phyloP scores from a whole-genome alignment of 2,113 vertebrate genomes.

The Phasianus colchicus region DNA sequence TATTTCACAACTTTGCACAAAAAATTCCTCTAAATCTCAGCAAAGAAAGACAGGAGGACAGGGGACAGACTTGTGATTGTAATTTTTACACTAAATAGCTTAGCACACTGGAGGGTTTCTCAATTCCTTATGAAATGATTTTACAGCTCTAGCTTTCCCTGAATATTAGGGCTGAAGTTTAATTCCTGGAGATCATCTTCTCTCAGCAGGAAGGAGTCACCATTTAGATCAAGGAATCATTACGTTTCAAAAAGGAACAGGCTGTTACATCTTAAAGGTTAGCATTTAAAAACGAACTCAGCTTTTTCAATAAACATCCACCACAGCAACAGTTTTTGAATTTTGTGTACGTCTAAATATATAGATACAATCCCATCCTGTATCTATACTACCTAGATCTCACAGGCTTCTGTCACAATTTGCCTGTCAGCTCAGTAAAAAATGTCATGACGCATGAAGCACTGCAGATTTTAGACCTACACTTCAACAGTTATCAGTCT shows the following conservation, averaged over 20 bases:
- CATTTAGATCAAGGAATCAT: background rate
- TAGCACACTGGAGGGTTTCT: fast-evolving
- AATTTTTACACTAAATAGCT: background rate
- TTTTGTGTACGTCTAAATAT: background rate
- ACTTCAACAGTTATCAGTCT: slow-evolving; percentile 58
- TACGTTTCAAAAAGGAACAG: background rate
- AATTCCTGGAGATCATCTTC: background rate
- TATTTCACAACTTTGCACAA: background rate
- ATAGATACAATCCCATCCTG: background rate
- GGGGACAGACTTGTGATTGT: background rate
- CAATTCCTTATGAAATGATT: background rate
- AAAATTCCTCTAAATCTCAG: background rate
- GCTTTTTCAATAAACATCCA: background rate
- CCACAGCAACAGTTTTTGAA: background rate
- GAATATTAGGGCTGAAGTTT: background rate
- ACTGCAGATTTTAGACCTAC: slow-evolving; percentile 56
- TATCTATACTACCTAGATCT: slow-evolving; percentile 16
- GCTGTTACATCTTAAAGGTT: background rate
- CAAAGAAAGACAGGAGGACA: background rate
- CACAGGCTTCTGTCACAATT: slow-evolving; percentile 36
- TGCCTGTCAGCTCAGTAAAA: slow-evolving; percentile 37
- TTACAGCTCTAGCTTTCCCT: background rate
- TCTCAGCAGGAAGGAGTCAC: background rate
- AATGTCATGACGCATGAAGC: slow-evolving; percentile 56
- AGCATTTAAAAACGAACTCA: background rate